These are phyloP conservation scores for Hirundichthys speculiger DNA, from an alignment of 2,113 vertebrate species.

Conservation along the genomic window DNA sequence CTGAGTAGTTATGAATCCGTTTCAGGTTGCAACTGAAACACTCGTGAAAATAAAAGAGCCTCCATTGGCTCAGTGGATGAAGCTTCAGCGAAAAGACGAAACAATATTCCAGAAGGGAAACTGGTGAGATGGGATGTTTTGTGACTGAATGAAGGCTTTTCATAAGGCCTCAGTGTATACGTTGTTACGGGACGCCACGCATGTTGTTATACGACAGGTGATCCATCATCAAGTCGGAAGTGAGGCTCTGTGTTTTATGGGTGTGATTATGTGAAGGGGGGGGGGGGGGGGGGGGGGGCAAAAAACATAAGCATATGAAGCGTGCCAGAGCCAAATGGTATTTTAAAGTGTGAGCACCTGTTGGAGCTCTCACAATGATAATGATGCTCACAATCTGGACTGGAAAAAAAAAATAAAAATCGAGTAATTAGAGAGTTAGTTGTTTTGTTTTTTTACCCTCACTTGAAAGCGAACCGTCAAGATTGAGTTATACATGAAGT, in stretches of 20 bases:
- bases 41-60: conserved; percentile 3
- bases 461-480: neutral
- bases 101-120: neutral
- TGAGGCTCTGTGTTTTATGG: conserved; percentile 14
- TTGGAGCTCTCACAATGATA: conserved; percentile 55
- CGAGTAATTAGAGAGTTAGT: conserved; percentile 17
- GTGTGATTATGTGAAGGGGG: conserved; percentile 31
- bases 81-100: conserved; percentile 5
- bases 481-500: neutral
- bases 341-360: conserved; percentile 41
- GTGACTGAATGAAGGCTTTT: conserved; percentile 6
- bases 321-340: conserved; percentile 21
- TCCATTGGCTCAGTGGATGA: neutral
- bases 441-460: neutral
- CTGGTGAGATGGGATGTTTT: neutral
- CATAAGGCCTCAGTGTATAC: neutral
- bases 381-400: conserved; percentile 40
- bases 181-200: neutral
- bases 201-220: conserved; percentile 29
- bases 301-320: conserved; percentile 14
- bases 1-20: conserved; percentile 13
- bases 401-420: conserved; percentile 24
- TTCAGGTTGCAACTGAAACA: conserved; percentile 15
- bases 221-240: conserved; percentile 10
- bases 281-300: too few relatives aligned